Evolutionary conservation across 2,888 invertebrate genomes (phyloP), one percentile per base, ranked within the genome.

Genomic region (Drosophila neoperkinsi): DNA sequence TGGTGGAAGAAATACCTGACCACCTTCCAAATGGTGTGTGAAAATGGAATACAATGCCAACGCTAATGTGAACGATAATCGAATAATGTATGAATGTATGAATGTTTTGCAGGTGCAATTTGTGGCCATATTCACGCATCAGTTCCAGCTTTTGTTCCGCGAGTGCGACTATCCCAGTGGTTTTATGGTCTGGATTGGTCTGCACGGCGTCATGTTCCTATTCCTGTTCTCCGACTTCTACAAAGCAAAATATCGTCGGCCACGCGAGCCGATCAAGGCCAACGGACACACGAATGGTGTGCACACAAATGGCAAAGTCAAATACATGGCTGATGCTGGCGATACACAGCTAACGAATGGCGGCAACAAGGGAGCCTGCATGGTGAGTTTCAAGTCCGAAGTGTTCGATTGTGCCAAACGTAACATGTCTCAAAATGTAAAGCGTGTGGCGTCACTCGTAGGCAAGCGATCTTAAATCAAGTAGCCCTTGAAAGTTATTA

Each of bases 1-100:
- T 99, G 99, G 99, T 99, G 99, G 99, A 99, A 99, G 94, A 98
- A 97, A 92, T 97, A 99, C 94, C 95, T 99, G 90, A 99, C 99
- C 69, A 96, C 96, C 81, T 96, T 99, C 94, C 99, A 99, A 95
- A 98, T 99, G 96, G 98, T 98, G 63, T 30, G 41, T 30, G 41
- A 41, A 30, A 38, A 41, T 5, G 0, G 5, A 38, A 28, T 7
- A 50, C 18, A 28, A 50, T 50, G 1, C 3, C 5, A 50, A 50
- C 18, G 28, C 10, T 18, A 46, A 46, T 46, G 9, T 4, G 16
- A 16, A 46, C 13, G 25, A 46, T 46, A 46, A 25, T 16, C 46
- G 4, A 46, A 28, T 46, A 16, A 25, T 25, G 0, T 2, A 7
- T 25, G 16, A 25, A 16, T 46, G 16, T 46, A 6, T 46, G 25